Conservation (phyloP, 2,113 vertebrate genomes). For the Theristicus caerulescens region DNA sequence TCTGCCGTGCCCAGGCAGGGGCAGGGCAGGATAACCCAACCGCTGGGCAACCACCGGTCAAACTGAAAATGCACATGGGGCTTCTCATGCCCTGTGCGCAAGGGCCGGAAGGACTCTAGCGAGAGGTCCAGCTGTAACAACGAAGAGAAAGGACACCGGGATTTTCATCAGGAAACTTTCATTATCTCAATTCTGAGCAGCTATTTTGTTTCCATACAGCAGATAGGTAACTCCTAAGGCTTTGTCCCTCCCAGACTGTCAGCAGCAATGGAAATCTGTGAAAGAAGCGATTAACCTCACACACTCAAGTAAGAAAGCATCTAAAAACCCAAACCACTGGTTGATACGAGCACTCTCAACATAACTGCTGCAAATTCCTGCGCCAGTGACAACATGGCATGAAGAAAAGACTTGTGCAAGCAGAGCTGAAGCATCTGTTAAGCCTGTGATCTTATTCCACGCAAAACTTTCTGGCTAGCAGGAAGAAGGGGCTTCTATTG, state of each 20-base stretch:
- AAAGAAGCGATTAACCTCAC: not conserved
- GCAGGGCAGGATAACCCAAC: not conserved
- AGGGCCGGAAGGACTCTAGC: not conserved
- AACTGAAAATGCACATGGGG: not conserved
- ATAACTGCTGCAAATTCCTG: not conserved
- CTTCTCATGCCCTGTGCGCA: not conserved
- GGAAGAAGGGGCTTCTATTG: conserved; percentile 10
- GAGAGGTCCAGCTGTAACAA: not conserved
- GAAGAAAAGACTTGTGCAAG: not conserved
- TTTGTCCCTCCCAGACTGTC: not conserved
- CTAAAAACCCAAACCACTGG: not conserved
- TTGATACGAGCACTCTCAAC: not conserved
- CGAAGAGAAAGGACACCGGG: not conserved
- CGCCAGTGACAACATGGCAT: not conserved
- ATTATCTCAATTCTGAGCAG: not conserved
- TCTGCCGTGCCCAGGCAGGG: not conserved
- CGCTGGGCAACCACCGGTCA: not conserved
- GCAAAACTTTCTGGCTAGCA: not conserved
- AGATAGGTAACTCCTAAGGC: not conserved
- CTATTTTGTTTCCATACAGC: not conserved
- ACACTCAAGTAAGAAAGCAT: not conserved
- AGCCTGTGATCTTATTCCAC: conserved; percentile 1
- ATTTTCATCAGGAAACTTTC: not conserved
- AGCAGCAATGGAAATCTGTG: not conserved
- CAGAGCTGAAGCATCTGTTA: conserved; percentile 1